These are phyloP conservation scores for Lamellibrachia columna DNA, from an alignment of 2,888 invertebrate genomes.

Conservation along the genomic window DNA sequence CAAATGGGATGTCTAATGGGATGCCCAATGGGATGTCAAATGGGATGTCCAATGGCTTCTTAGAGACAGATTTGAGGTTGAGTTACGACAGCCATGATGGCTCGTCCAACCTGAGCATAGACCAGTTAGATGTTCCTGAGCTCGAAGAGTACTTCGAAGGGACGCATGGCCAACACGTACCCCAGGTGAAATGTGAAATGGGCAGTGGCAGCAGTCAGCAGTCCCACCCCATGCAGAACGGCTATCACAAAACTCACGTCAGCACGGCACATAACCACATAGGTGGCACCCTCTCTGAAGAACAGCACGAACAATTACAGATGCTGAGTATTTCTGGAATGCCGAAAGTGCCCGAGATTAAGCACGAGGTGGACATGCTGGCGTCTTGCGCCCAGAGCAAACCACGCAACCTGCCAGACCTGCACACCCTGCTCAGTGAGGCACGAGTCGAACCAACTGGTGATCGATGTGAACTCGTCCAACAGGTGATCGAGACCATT, in stretches of 20 bases:
- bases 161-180: not conserved
- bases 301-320: not conserved
- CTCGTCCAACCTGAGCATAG: not conserved
- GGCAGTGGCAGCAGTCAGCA: not conserved
- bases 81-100: not conserved
- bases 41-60: not conserved
- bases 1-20: not conserved
- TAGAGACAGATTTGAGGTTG: not conserved
- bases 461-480: slow-evolving; percentile 37
- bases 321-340: not conserved
- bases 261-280: not conserved
- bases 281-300: not conserved
- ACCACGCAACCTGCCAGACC: not conserved
- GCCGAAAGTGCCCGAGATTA: not conserved
- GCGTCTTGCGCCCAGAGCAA: not conserved
- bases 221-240: not conserved
- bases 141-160: not conserved
- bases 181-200: not conserved
- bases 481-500: slow-evolving; percentile 36
- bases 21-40: not conserved
- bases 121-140: not conserved
- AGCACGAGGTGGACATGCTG: not conserved
- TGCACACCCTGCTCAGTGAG: slow-evolving; percentile 26
- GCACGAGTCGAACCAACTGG: slow-evolving; percentile 27
- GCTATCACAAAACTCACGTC: not conserved